Percentiles rank a stretch among this genome's conserved stretches.
phyloP scores from a whole-genome alignment of 2,797 vertebrate species.

The Lepus townsendii region DNA sequence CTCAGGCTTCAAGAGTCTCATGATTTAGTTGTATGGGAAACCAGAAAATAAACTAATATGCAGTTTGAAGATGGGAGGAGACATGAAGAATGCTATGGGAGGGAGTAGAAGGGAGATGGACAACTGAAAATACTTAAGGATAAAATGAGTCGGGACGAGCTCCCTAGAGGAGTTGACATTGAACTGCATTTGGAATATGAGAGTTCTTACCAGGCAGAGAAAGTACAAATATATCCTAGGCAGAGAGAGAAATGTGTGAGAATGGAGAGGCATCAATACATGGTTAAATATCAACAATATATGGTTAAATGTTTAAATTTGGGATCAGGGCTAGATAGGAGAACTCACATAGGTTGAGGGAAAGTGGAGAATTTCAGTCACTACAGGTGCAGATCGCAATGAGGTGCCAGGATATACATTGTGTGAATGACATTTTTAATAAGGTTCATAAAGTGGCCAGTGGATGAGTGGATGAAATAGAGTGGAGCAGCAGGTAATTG shows the following conservation, averaged over 20 bases:
- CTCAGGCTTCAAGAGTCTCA: neutral
- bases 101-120: neutral
- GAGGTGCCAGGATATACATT: neutral
- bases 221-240: neutral
- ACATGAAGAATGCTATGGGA: neutral
- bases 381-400: neutral
- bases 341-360: neutral
- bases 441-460: neutral
- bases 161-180: neutral
- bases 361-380: neutral
- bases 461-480: neutral
- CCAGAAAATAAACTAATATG: constrained; percentile 12
- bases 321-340: neutral
- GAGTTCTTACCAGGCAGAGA: neutral
- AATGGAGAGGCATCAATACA: neutral
- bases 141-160: neutral
- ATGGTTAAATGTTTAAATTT: neutral
- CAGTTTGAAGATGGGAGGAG: neutral
- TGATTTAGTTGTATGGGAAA: neutral
- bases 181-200: neutral
- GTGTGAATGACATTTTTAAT: neutral
- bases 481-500: neutral
- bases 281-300: neutral
- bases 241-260: neutral
- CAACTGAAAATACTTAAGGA: neutral